Evolutionary conservation across 1,140 invertebrate genomes (phyloP), one percentile per base, ranked within the genome.

Genomic region (Hyles vespertilio): DNA sequence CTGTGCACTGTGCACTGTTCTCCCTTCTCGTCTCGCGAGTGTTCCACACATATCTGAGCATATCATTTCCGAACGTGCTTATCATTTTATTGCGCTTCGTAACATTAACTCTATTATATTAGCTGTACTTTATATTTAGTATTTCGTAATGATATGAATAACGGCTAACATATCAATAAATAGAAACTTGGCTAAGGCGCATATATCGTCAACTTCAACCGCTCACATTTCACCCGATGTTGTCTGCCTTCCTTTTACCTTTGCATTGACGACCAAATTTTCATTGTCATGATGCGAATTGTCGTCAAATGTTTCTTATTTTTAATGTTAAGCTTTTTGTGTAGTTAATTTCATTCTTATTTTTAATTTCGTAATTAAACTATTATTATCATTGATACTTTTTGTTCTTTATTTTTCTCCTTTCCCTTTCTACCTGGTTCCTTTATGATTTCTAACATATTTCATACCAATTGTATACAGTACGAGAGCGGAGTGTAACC

Each of bases 331-430:
- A 85, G 83, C 72, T 80, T 84, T 84, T 77, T 84, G 84, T 88
- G 85, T 87, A 83, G 70, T 88, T 87, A 87, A 81, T 88, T 88
- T 88, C 84, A 81, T 79, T 79, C 81, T 84, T 85, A 86, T 88
- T 85, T 83, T 88, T 87, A 84, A 77, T 86, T 88, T 87, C 79
- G 77, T 88, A 83, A 88, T 88, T 88, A 88, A 88, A 88, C 74
- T 84, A 84, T 84, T 85, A 85, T 88, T 80, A 80, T 84, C 77
- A 88, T 84, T 81, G 67, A 81, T 77, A 77, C 68, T 65, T 77
- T 84, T 87, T 85, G 76, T 84, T 81, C 70, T 81, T 84, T 87
- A 77, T 82, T 82, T 81, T 73, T 69, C 54, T 50, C 59, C 67
- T 64, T 66, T 68, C 55, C 78, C 74, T 70, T 71, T 69, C 74